Evolutionary conservation across 2,113 vertebrate genomes (phyloP).

Genomic region (Tretioscincus oriximinensis): DNA sequence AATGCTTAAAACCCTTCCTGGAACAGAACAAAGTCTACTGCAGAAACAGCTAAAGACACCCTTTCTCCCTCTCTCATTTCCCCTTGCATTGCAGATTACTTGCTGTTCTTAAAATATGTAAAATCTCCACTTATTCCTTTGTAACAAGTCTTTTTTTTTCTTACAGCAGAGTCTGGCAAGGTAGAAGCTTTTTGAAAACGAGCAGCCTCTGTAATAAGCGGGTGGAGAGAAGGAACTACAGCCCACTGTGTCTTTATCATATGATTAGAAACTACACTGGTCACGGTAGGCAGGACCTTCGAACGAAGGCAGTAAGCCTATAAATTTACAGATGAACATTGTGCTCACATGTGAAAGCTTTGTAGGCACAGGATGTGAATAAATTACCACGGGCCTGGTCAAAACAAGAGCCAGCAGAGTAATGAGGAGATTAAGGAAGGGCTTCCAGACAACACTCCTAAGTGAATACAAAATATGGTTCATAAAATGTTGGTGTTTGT

Average conservation of each 20-base stretch:
- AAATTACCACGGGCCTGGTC: constrained; percentile 34
- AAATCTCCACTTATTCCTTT: constrained; percentile 36
- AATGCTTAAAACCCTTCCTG: too few relatives aligned
- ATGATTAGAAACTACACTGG: constrained; percentile 34
- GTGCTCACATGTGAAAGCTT: neutral
- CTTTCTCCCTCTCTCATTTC: neutral
- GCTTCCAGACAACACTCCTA: neutral
- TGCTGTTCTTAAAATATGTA: constrained; percentile 10
- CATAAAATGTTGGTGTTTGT: neutral
- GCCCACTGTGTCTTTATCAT: constrained; percentile 45
- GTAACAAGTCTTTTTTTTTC: constrained; percentile 15
- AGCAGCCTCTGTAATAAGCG: constrained; percentile 44
- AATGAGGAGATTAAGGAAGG: constrained; percentile 3
- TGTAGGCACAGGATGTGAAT: constrained; percentile 23
- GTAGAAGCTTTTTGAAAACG: constrained; percentile 30
- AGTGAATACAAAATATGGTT: neutral
- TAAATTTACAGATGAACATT: neutral
- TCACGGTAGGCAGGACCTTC: constrained; percentile 28
- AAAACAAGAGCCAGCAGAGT: constrained; percentile 39
- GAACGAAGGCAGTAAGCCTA: constrained; percentile 14
- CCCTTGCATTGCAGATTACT: constrained; percentile 22
- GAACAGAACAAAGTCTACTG: too few relatives aligned
- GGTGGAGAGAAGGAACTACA: constrained; percentile 32
- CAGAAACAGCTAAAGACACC: neutral
- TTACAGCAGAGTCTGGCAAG: constrained; percentile 20